Evolutionary conservation across 2,113 vertebrate species (phyloP).

Genomic region (Alligator mississippiensis): DNA sequence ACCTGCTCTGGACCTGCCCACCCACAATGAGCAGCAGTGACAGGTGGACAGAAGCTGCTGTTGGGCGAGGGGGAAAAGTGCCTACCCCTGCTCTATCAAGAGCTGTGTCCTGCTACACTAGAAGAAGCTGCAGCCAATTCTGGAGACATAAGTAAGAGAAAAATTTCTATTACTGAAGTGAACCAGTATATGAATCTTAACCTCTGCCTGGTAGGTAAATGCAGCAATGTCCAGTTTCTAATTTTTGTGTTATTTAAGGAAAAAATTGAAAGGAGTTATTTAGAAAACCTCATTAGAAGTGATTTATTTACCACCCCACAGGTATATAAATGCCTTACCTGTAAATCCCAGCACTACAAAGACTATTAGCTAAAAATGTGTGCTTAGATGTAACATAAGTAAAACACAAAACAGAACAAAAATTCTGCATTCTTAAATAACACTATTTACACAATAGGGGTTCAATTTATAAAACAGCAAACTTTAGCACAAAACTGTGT

Average conservation of each 20-base stretch:
- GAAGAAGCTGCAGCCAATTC: not conserved
- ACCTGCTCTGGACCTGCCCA: too few species aligned
- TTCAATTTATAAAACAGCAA: not conserved
- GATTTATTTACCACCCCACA: conserved; percentile 46
- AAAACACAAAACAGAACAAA: not conserved
- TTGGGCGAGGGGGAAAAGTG: too few species aligned
- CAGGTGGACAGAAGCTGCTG: too few species aligned
- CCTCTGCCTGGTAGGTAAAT: conserved; percentile 39
- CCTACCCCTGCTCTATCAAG: not conserved
- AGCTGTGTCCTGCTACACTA: not conserved
- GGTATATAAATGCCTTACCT: conserved; percentile 42
- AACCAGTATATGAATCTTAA: not conserved
- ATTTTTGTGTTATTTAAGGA: conserved; percentile 33
- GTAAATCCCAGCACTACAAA: not conserved
- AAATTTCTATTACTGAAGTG: not conserved
- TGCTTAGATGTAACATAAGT: not conserved
- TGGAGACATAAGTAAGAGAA: not conserved
- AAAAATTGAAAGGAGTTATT: conserved; percentile 41
- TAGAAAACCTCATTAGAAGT: conserved; percentile 52
- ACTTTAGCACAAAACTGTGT: not conserved
- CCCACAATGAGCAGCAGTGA: too few species aligned
- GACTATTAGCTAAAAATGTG: conserved; percentile 1
- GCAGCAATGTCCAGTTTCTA: conserved; percentile 12
- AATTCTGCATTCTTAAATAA: conserved; percentile 1
- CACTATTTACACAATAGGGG: not conserved